A percentile compares a stretch with the other conserved stretches of the same genome.
phyloP scores from a whole-genome alignment of 2,113 vertebrate species.

The Antechinus flavipes region DNA sequence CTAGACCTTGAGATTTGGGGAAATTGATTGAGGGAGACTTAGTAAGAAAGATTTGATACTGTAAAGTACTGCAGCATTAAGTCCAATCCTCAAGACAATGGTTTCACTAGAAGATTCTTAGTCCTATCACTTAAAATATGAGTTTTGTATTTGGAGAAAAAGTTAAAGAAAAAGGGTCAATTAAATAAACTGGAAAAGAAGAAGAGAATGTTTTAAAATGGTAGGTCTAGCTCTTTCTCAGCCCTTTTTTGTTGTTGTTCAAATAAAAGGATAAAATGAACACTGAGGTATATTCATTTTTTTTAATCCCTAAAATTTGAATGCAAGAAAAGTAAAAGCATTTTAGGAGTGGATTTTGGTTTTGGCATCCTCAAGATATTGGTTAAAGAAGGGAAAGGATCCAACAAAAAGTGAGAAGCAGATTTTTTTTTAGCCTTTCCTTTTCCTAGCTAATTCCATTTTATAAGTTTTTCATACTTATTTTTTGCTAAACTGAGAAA shows the following conservation, averaged over 20 bases:
- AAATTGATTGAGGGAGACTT: conserved; percentile 32
- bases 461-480: neutral
- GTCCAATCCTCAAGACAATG: conserved; percentile 27
- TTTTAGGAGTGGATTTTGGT: neutral
- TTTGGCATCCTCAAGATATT: neutral
- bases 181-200: conserved; percentile 12
- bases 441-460: neutral
- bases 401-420: neutral
- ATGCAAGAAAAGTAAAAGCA: neutral
- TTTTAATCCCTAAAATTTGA: neutral
- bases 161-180: neutral
- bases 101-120: neutral
- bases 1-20: neutral
- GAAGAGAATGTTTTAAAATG: neutral
- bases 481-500: neutral
- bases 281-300: neutral
- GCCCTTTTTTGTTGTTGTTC: neutral
- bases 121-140: neutral
- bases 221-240: neutral
- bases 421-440: neutral
- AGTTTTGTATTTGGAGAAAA: accelerated
- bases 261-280: neutral
- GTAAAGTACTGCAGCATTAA: neutral
- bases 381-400: neutral
- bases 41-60: neutral